Evolutionary conservation across 2,797 vertebrate genomes (phyloP), one percentile per base, ranked within the genome.

Genomic region (Gallirallus australis): DNA sequence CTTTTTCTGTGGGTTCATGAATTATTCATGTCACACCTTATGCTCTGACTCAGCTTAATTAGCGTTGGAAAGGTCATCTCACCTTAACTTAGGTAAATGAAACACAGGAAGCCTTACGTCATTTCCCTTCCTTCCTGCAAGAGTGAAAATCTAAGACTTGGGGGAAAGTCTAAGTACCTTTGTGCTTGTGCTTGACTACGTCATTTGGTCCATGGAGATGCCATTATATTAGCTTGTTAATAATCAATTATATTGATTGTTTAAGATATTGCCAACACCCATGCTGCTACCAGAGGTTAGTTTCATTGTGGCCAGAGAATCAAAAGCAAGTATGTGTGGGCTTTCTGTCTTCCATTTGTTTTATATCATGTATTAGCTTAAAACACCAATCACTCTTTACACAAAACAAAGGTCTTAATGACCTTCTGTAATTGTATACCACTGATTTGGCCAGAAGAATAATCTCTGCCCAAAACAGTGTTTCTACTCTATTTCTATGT

Each of bases 1-100:
- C 3, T n/a, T 73, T 59, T 76, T 37, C 42, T 72, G 15, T 30
- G 3, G 19, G 2, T 59, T 76, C 27, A 54, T 28, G 15, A 91
- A 82, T 86, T 66, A 66, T 63, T 86, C n/a, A 37, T 66, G 42
- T 79, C 81, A 86, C 56, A 90, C 19, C 39, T 83, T 48, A 60
- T 33, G 56, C 33, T 60, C 69, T 91, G 82, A 93, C 54, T 88
- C 83, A 66, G 48, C 23, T 84, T 71, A 82, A 93, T 91, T 91
- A 81, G 23, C 57, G 61, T 59, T 42, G 39, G 40, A 92, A 94
- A 76, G 54, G 77, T 83, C 86, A 92, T 28, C 73, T 65, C 25
- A 56, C 39, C 47, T 15, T 75, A 86, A 65, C 7, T 71, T 42
- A 31, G 42, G 45, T 7, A 70, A 25, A 40, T 61, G 37, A 86